Conservation (phyloP, 2,888 invertebrate species). For the Mesorhabditis spiculigera region DNA sequence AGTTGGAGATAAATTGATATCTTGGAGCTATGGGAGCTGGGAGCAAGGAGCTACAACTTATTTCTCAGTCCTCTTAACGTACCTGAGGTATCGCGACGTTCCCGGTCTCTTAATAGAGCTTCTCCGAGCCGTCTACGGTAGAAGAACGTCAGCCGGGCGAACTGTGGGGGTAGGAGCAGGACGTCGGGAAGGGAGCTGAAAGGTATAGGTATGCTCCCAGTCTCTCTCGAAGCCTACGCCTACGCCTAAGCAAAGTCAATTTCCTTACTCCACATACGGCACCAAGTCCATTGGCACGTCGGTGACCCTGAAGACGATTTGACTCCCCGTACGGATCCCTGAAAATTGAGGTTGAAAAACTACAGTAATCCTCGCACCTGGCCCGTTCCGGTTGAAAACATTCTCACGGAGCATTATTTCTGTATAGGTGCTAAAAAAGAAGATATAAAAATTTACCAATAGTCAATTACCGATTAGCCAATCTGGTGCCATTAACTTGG, state of each 20-base stretch:
- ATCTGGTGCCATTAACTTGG: not conserved
- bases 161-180: conserved; percentile 33
- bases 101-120: conserved; percentile 32
- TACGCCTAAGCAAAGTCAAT: too few relatives aligned
- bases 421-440: conserved; percentile 23
- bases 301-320: conserved; percentile 31
- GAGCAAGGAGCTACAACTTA: too few relatives aligned
- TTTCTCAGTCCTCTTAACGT: not conserved
- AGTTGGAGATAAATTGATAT: too few relatives aligned
- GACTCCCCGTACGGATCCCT: conserved; percentile 8
- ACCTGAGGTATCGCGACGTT: conserved; percentile 36
- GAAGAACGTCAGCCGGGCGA: conserved; percentile 26
- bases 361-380: not conserved
- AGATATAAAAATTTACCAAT: not conserved
- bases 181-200: conserved; percentile 44
- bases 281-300: conserved; percentile 30
- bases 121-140: conserved; percentile 45
- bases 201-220: too few relatives aligned
- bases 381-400: conserved; percentile 15
- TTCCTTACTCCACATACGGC: conserved; percentile 34
- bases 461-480: too few relatives aligned
- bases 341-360: conserved; percentile 4
- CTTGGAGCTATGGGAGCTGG: too few relatives aligned
- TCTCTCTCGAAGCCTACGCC: too few relatives aligned
- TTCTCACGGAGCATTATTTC: conserved; percentile 24